Evolutionary conservation across 2,113 vertebrate genomes (phyloP).

Genomic region (Colossoma macropomum): DNA sequence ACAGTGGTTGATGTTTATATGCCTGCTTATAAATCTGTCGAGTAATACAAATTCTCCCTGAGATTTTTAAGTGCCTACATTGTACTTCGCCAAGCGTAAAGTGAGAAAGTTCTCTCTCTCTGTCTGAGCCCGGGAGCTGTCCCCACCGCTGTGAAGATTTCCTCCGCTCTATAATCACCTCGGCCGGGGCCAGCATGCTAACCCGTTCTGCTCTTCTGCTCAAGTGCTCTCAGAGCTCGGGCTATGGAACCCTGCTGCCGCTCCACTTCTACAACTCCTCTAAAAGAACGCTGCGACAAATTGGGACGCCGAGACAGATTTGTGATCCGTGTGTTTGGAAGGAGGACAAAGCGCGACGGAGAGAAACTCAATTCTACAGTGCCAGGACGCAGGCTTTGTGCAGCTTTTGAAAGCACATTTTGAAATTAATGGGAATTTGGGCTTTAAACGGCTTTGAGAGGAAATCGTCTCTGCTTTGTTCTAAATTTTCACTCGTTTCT

Average conservation of each 20-base stretch:
- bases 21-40: neutral
- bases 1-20: neutral
- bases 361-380: constrained; percentile 2
- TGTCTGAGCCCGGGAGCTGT: constrained; percentile 1
- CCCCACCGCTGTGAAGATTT: constrained; percentile 22
- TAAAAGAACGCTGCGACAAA: constrained; percentile 13
- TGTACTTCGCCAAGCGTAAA: neutral
- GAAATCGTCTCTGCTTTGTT: neutral
- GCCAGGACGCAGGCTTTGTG: constrained; percentile 44
- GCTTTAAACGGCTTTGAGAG: constrained; percentile 15
- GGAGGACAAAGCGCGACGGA: constrained; percentile 20
- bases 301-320: constrained; percentile 19
- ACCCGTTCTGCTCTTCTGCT: constrained; percentile 29
- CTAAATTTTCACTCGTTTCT: neutral
- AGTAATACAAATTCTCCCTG: neutral
- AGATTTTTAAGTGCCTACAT: neutral
- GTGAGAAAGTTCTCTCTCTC: neutral
- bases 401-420: constrained; percentile 32
- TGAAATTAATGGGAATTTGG: constrained; percentile 9
- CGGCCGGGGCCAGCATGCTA: constrained; percentile 19
- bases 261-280: constrained; percentile 19
- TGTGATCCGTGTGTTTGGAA: constrained; percentile 23
- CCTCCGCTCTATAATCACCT: constrained; percentile 43
- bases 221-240: constrained; percentile 27
- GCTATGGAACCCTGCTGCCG: constrained; percentile 12